Percentiles rank a stretch among this genome's conserved stretches.
Evolutionary conservation across 2,797 vertebrate genomes (phyloP).

Genomic region (Dallia pectoralis): DNA sequence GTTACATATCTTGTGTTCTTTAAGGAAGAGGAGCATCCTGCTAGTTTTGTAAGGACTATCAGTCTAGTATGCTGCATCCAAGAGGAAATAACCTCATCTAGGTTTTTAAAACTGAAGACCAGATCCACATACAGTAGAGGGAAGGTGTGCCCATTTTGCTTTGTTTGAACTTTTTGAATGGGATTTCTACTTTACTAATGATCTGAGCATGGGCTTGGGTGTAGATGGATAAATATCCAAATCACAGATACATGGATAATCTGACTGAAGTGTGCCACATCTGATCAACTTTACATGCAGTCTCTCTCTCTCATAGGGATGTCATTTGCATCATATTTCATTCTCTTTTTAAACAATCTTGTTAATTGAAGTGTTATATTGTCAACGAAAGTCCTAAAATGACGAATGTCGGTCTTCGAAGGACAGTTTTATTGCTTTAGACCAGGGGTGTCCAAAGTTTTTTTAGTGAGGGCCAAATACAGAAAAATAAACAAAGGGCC

Average conservation of each 20-base stretch:
- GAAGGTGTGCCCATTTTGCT: not conserved
- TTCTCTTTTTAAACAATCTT: slow-evolving; percentile 17
- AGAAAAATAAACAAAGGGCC: too few species aligned
- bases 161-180: not conserved
- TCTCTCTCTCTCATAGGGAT: slow-evolving; percentile 4
- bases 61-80: slow-evolving; percentile 3
- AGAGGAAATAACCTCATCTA: not conserved
- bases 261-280: not conserved
- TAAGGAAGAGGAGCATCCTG: slow-evolving; percentile 43
- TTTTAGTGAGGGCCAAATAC: too few species aligned
- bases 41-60: slow-evolving; percentile 3
- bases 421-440: not conserved
- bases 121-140: not conserved
- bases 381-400: slow-evolving; percentile 2
- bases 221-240: not conserved
- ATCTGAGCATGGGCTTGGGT: not conserved
- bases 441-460: too few species aligned
- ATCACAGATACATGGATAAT: not conserved
- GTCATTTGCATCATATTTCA: slow-evolving; percentile 27
- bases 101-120: not conserved
- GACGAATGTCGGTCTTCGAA: not conserved
- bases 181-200: not conserved
- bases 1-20: slow-evolving; percentile 44
- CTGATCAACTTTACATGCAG: slow-evolving; percentile 3
- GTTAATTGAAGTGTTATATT: slow-evolving; percentile 11